Base-by-base conservation (phyloP, 2,888 invertebrate genomes). In the Oxyteleia sp. region DNA sequence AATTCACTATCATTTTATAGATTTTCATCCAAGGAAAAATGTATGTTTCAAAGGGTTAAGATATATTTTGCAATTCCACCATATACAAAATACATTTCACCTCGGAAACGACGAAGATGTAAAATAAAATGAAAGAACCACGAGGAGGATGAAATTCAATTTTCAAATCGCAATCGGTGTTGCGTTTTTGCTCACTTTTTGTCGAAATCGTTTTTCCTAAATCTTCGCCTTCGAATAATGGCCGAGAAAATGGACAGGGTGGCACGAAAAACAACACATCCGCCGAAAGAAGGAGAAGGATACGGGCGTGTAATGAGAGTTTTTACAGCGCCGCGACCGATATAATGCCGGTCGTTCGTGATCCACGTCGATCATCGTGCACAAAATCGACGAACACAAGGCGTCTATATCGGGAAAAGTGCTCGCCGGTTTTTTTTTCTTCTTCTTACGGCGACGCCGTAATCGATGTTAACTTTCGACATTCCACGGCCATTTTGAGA, bases 11-110 rank as follows among this genome's bases (percentile, higher is more conserved):
- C n/a, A n/a, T n/a, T n/a, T n/a, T n/a, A n/a, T n/a, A n/a, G n/a
- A n/a, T n/a, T n/a, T n/a, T n/a, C n/a, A n/a, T n/a, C n/a, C n/a
- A n/a, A n/a, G n/a, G n/a, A n/a, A n/a, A n/a, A n/a, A n/a, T 82
- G 84, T 78, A 79, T 79, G 74, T 63, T 79, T 82, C 23, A 76
- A 82, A 87, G n/a, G n/a, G n/a, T n/a, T n/a, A n/a, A n/a, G n/a
- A n/a, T n/a, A n/a, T n/a, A n/a, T n/a, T n/a, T 87, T 88, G 86
- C 87, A 87, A 82, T 83, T 82, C 38, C 41, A 53, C 38, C 64
- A 59, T 63, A 66, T 75, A 47, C 45, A 61, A 72, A 64, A 83
- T 32, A 59, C 49, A 68, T 68, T 32, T 51, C 20, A 41, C 8
- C 26, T 32, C 43, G 10, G 26, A 43, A 13, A 23, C 2, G 2